Percentiles rank a stretch among this genome's conserved stretches.
These are phyloP conservation scores for Plutomurus gul DNA, from an alignment of 1,140 invertebrate species.

Conservation along the genomic window DNA sequence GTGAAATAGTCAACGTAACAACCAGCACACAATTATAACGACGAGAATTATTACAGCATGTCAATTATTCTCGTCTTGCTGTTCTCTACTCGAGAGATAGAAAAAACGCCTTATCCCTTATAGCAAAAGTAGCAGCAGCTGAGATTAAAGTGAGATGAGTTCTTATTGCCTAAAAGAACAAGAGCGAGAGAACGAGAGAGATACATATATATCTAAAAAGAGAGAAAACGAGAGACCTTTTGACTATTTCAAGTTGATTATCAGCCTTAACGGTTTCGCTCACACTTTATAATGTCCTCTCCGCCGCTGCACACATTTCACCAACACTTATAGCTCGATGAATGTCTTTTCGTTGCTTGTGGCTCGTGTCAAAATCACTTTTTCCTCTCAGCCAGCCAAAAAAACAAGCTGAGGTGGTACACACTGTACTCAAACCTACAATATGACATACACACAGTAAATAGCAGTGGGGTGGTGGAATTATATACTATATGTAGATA, in stretches of 20 bases:
- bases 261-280: neutral
- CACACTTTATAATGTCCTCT: neutral
- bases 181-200: no score
- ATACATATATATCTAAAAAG: neutral
- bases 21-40: no score
- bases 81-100: no score
- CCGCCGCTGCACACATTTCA: neutral
- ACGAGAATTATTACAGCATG: no score
- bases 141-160: no score
- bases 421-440: neutral
- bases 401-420: neutral
- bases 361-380: constrained; percentile 26
- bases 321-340: neutral
- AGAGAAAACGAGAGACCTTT: neutral
- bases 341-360: neutral
- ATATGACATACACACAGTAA: neutral
- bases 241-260: neutral
- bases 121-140: no score
- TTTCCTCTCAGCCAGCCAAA: neutral
- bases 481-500: neutral
- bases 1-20: no score
- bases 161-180: no score
- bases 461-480: no score
- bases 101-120: no score
- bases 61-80: no score